These are phyloP conservation scores for Temnothorax curvispinosus DNA, from an alignment of 1,140 invertebrate species.

Conservation along the genomic window DNA sequence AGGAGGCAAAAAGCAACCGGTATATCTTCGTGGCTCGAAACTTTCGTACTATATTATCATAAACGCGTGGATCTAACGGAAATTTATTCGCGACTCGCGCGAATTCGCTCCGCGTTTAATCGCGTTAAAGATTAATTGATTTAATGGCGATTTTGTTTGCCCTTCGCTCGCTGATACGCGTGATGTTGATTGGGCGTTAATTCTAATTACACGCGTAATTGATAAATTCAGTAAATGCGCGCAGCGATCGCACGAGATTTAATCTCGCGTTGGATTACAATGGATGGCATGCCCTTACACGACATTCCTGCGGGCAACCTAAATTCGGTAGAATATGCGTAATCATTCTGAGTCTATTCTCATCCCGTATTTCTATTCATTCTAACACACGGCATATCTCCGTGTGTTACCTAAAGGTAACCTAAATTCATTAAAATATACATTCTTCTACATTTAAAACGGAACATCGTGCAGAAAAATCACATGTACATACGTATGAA, in stretches of 20 bases:
- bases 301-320: slow-evolving; percentile 31
- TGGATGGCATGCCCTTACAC: background rate
- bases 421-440: slow-evolving; percentile 10
- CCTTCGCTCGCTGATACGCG: background rate
- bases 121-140: slow-evolving; percentile 29
- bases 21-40: background rate
- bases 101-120: background rate
- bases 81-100: slow-evolving; percentile 7
- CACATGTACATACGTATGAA: background rate
- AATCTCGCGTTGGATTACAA: slow-evolving; percentile 36
- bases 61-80: slow-evolving; percentile 8
- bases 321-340: slow-evolving; percentile 23
- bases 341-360: slow-evolving; percentile 38
- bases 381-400: background rate
- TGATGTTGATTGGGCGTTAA: slow-evolving; percentile 36
- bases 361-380: background rate
- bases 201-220: slow-evolving; percentile 45
- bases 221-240: slow-evolving; percentile 30
- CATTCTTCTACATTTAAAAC: slow-evolving; percentile 24
- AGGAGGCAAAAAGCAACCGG: background rate
- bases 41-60: background rate
- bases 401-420: background rate
- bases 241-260: slow-evolving; percentile 36
- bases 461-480: slow-evolving; percentile 3
- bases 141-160: background rate